Base-by-base conservation (phyloP, 1,140 invertebrate species). In the Drosophila parabipectinata region DNA sequence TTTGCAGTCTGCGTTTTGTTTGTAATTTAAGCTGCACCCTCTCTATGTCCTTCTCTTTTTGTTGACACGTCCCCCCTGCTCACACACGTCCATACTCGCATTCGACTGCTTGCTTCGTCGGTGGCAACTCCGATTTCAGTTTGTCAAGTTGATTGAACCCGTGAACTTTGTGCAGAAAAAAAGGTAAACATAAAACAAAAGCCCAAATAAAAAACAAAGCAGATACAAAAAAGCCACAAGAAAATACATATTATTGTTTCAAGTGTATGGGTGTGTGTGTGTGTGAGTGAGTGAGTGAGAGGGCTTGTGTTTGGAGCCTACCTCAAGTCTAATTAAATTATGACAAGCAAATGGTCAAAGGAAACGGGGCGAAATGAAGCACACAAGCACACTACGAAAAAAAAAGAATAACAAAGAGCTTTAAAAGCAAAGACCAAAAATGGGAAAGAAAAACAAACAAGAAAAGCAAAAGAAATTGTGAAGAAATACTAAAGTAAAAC, bases 271-370 rank as follows among this genome's bases (percentile, higher is more conserved):
- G 30, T 30, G 2, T 21, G 14, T 14, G 18, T 3, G 32, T 44
- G 41, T 44, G 14, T 44, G 6, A 15, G 15, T 18, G 18, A 18
- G 18, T 41, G n/a, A 28, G 28, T 48, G 21, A 21, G 21, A 21
- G 21, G 21, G 30, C 48, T 30, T 30, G 2, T 14, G 24, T 14
- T n/a, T 3, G 32, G 48, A 76, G 71, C 76, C 76, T 83, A 76
- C 72, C 72, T 66, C 80, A 84, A 77, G 77, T 67, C 39, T 58
- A 79, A 83, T 83, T 79, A 62, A 83, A 79, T 75, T 72, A 83
- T 75, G 57, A 60, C 48, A 69, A 44, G 28, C 51, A 77, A 69
- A 64, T 44, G 45, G 41, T 48, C 15, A 59, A 55, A 54, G 39
- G 34, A 37, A 53, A 61, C 21, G 30, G 18, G 44, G 34, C 39